Conservation (phyloP, 2,888 invertebrate genomes). For the Podotricha telesiphe region DNA sequence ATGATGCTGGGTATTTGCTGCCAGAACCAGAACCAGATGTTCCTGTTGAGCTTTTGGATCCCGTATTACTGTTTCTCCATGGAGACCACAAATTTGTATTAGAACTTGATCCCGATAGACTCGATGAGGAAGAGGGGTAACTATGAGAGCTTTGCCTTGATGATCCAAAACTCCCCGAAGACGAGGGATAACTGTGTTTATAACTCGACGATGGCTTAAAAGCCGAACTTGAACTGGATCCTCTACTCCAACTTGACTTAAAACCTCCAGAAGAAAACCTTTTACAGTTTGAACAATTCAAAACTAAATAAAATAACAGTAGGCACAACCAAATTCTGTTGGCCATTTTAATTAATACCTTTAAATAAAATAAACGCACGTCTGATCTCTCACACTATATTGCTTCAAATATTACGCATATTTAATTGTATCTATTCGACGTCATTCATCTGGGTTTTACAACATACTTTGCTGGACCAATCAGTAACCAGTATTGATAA, state of each 20-base stretch:
- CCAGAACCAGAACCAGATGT: constrained; percentile 24
- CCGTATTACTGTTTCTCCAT: constrained; percentile 8
- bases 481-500: constrained; percentile 28
- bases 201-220: constrained; percentile 39
- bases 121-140: too few relatives aligned
- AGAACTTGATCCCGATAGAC: constrained; percentile 2
- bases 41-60: constrained; percentile 25
- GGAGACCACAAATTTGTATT: constrained; percentile 14
- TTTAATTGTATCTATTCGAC: constrained; percentile 46
- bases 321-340: constrained; percentile 66
- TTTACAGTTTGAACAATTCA: constrained; percentile 54
- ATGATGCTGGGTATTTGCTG: constrained; percentile 39
- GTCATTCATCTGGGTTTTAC: constrained; percentile 53
- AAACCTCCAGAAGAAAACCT: constrained; percentile 48
- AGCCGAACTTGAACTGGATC: constrained; percentile 32
- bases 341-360: constrained; percentile 59
- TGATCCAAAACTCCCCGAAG: not conserved
- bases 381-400: constrained; percentile 45
- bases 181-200: constrained; percentile 36
- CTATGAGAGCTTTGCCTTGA: too few relatives aligned
- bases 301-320: constrained; percentile 55
- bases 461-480: constrained; percentile 32
- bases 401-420: not conserved
- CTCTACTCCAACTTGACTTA: constrained; percentile 30
- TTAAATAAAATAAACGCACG: constrained; percentile 49